Evolutionary conservation across 2,797 vertebrate genomes (phyloP).

Genomic region (Tokudaia tokunoshimensis): DNA sequence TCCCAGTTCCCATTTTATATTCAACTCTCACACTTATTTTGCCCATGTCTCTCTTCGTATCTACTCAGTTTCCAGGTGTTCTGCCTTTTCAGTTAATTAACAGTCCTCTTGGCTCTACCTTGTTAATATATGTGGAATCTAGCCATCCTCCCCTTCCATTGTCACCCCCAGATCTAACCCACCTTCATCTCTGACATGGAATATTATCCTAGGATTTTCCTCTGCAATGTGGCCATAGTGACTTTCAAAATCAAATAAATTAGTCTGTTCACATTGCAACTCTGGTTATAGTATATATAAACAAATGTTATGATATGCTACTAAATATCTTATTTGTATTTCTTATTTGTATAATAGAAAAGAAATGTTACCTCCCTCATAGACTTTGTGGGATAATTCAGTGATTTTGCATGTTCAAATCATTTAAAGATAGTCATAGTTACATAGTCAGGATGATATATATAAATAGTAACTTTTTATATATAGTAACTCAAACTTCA

Average conservation of each 20-base stretch:
- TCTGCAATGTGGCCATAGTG: not conserved
- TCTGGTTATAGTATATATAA: not conserved
- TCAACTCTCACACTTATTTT: not conserved
- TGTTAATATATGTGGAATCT: not conserved
- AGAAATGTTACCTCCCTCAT: not conserved
- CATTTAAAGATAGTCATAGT: not conserved
- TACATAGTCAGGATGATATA: not conserved
- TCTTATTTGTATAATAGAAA: not conserved
- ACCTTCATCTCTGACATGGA: not conserved
- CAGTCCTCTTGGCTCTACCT: not conserved
- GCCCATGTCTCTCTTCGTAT: not conserved
- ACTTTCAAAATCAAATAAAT: conserved; percentile 21
- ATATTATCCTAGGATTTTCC: not conserved
- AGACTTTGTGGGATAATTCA: not conserved
- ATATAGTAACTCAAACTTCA: not conserved
- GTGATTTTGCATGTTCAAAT: not conserved
- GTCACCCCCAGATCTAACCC: not conserved
- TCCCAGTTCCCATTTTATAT: not conserved
- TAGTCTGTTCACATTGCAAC: not conserved
- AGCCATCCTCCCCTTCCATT: not conserved
- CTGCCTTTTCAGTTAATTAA: not conserved
- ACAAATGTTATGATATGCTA: not conserved
- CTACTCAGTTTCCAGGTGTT: not conserved
- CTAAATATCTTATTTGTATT: not conserved
- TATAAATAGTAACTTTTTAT: not conserved